A percentile compares a stretch with the other conserved stretches of the same genome.
Conservation (phyloP, 37 sponge, comb jelly and placozoan genomes). For the Cladorhizidae sp. region DNA sequence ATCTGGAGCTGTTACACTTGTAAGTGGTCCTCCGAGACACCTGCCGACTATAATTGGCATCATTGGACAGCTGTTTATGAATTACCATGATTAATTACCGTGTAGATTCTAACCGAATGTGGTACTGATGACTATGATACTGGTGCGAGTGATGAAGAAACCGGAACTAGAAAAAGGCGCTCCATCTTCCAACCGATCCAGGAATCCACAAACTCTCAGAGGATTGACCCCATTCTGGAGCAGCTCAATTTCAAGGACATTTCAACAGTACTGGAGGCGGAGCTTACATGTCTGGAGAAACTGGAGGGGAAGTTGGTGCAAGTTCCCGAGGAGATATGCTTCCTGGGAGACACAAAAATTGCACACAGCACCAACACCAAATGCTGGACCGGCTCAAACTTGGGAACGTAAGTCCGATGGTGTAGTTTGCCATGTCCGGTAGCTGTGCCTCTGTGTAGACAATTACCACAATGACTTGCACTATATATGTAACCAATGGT, state of each 20-base stretch:
- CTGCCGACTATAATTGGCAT: too few relatives aligned
- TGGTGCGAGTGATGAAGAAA: background rate
- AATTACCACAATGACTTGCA: too few relatives aligned
- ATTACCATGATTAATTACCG: background rate
- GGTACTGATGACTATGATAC: background rate
- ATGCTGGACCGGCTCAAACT: conserved; percentile 44
- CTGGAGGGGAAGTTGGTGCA: background rate
- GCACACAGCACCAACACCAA: conserved; percentile 8
- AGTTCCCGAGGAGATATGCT: conserved; percentile 47
- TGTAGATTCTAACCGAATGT: background rate
- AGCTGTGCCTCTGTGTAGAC: too few relatives aligned
- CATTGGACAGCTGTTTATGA: too few relatives aligned
- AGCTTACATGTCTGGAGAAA: conserved; percentile 28
- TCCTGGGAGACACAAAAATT: conserved; percentile 11
- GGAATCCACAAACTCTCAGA: background rate
- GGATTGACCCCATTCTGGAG: background rate
- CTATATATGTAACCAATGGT: too few relatives aligned
- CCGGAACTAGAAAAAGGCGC: background rate
- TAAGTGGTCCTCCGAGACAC: too few relatives aligned
- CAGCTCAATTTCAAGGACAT: background rate
- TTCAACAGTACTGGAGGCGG: conserved; percentile 1
- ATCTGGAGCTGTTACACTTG: too few relatives aligned
- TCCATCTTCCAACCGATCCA: conserved; percentile 8
- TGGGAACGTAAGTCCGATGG: conserved; percentile 25
- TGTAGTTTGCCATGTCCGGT: background rate